Evolutionary conservation across 2,888 invertebrate species (phyloP), one percentile per base, ranked within the genome.

Genomic region (Drosophila longiperda): DNA sequence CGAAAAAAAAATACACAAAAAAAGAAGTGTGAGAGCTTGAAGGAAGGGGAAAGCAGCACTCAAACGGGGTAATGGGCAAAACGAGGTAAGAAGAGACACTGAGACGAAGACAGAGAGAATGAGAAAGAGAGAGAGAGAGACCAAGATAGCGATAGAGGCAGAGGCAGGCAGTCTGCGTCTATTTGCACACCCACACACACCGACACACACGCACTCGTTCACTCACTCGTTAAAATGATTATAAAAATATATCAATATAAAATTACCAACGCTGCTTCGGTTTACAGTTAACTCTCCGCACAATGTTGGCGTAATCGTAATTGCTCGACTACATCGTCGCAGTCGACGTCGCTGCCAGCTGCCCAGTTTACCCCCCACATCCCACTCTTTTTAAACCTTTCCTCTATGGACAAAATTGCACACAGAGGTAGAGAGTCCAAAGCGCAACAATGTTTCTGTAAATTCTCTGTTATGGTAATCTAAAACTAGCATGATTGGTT

Each of bases 171-270:
- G 79, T 78, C 85, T 82, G 79, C 80, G 66, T 73, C 68, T 79
- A 84, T 75, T 78, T 78, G 79, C 78, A 83, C 45, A 78, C 81
- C 84, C 80, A 81, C 83, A 76, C 83, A 62, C 61, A 63, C 42
- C 60, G 29, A 45, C 55, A 57, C 49, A 48, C 17, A 40, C 50
- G 66, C 73, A 81, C 53, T 75, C 79, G 78, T 63, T 81, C 83
- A 72, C 75, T 89, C 90, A 82, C 80, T 87, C 89, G 90, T 87
- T 89, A 90, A 87, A 87, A 84, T 83, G 85, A 87, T 87, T 87
- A 82, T 87, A 88, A 89, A 86, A 90, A 87, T 90, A 75, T 90
- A 87, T 87, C 90, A 90, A 90, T 87, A 90, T 87, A 87, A 83
- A 77, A 90, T 87, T 87, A 89, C 89, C 78, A 69, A 68, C 77